Conservation (phyloP, 2,113 vertebrate genomes). For the Boulengerochromis microlepis region DNA sequence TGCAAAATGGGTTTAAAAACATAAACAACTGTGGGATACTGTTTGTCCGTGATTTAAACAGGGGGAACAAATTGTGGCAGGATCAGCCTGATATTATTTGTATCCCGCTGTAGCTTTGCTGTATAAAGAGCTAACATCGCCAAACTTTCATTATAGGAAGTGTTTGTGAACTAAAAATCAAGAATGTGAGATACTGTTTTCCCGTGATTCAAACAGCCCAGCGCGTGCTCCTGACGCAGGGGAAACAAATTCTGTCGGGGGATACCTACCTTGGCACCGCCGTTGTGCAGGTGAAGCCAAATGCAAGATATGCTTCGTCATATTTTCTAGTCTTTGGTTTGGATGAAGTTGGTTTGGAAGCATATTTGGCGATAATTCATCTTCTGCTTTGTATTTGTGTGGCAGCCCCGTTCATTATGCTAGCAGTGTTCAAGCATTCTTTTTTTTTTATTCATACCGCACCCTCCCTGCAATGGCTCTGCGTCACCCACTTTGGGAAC, state of each 20-base stretch:
- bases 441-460: background rate
- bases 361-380: background rate
- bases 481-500: background rate
- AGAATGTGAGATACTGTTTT: background rate
- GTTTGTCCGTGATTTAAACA: accelerated
- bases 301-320: background rate
- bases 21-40: background rate
- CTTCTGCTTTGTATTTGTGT: background rate
- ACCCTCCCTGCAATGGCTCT: background rate
- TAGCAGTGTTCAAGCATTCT: background rate
- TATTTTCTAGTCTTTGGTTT: background rate
- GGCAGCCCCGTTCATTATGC: background rate
- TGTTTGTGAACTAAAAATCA: background rate
- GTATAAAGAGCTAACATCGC: background rate
- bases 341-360: background rate
- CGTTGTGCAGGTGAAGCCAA: background rate
- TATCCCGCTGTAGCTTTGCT: background rate
- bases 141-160: background rate
- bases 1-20: background rate
- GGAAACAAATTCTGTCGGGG: background rate
- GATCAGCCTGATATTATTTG: background rate
- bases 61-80: background rate
- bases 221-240: background rate
- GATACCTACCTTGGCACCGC: background rate
- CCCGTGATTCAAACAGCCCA: background rate